Conservation (phyloP, 2,888 invertebrate genomes). For the Diarsia mendica region DNA sequence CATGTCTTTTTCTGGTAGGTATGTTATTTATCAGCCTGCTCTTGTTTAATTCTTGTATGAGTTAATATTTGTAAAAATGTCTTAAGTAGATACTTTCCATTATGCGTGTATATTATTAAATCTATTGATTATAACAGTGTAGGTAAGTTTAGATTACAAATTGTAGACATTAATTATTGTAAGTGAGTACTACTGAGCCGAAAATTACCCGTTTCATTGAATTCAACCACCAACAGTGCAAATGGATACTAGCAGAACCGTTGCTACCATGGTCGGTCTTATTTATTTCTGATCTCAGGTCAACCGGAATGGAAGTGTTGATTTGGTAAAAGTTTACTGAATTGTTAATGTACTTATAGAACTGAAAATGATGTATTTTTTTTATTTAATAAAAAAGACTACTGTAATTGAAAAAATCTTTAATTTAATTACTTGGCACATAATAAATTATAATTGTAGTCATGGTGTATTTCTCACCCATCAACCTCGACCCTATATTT, state of each 20-base stretch:
- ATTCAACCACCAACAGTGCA: conserved; percentile 55
- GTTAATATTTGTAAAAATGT: conserved; percentile 79
- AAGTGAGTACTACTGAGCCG: conserved; percentile 76
- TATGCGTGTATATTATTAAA: conserved; percentile 85
- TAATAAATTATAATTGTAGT: neutral
- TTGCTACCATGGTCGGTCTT: conserved; percentile 72
- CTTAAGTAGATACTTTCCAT: conserved; percentile 82
- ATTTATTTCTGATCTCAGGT: conserved; percentile 88
- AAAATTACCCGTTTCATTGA: conserved; percentile 66
- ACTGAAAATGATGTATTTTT: conserved; percentile 88
- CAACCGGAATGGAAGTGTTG: conserved; percentile 84
- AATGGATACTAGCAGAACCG: conserved; percentile 61
- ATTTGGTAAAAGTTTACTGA: conserved; percentile 88
- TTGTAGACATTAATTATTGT: conserved; percentile 79
- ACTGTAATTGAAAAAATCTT: conserved; percentile 76
- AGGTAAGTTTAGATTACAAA: conserved; percentile 79
- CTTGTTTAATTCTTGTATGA: conserved; percentile 76
- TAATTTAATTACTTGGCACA: conserved; percentile 34
- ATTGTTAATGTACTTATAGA: conserved; percentile 90
- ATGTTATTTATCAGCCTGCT: conserved; percentile 79
- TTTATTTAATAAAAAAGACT: conserved; percentile 89
- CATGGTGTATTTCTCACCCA: neutral
- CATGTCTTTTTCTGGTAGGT: conserved; percentile 60
- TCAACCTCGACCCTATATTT: neutral
- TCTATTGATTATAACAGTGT: conserved; percentile 81